These are phyloP conservation scores for Merops nubicus DNA, from an alignment of 2,113 vertebrate species.

Conservation along the genomic window DNA sequence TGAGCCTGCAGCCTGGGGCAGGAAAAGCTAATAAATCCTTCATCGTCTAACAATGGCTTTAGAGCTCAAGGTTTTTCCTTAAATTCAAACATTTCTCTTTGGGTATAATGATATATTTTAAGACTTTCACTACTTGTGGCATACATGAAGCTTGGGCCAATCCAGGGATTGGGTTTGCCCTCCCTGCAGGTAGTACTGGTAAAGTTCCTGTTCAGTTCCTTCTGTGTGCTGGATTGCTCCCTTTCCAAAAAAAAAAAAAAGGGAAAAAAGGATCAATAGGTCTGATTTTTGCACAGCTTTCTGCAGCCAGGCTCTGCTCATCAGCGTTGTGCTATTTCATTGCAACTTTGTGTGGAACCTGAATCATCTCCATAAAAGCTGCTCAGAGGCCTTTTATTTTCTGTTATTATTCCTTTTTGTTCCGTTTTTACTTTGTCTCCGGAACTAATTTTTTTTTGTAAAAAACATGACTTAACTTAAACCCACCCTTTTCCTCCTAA, in stretches of 20 bases:
- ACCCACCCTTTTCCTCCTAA: neutral
- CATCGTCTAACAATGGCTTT: neutral
- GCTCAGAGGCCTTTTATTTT: neutral
- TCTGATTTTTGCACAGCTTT: neutral
- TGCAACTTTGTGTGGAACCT: neutral
- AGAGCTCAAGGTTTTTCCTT: neutral
- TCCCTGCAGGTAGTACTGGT: fast-evolving
- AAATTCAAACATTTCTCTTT: neutral
- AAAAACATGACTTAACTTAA: neutral
- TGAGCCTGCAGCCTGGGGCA: neutral
- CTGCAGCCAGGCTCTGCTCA: neutral
- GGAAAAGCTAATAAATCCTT: neutral
- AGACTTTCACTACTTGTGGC: neutral
- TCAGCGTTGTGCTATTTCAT: neutral
- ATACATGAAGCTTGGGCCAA: fast-evolving
- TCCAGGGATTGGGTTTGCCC: neutral
- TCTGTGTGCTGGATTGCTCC: neutral
- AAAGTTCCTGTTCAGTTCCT: neutral
- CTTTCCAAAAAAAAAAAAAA: neutral
- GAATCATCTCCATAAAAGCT: neutral
- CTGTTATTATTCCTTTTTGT: neutral
- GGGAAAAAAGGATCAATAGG: neutral
- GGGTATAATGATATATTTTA: fast-evolving
- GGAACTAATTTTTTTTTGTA: neutral
- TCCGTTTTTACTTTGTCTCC: neutral